These are phyloP conservation scores for Dasypus novemcinctus DNA, from an alignment of 2,113 vertebrate genomes.

Conservation along the genomic window DNA sequence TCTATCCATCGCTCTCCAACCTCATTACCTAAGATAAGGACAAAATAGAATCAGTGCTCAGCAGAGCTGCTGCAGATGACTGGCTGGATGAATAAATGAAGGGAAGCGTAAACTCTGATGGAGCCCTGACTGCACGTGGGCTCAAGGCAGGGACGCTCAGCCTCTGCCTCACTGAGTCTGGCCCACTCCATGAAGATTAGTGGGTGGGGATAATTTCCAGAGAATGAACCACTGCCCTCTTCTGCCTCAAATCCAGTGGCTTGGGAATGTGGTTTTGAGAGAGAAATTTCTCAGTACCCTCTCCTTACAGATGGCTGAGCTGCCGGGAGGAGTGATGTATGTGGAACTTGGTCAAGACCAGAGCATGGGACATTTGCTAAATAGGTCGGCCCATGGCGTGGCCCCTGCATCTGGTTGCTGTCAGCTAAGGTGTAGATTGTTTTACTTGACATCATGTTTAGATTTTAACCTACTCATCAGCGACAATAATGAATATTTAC, in stretches of 20 bases:
- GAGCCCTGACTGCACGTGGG: neutral
- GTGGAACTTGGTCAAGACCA: neutral
- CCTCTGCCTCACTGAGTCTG: too few relatives aligned
- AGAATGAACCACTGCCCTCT: neutral
- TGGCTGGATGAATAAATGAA: neutral
- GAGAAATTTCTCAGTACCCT: neutral
- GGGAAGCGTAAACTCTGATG: neutral
- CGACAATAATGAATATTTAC: neutral
- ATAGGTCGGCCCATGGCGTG: neutral
- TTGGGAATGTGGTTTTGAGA: neutral
- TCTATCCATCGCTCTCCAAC: too few relatives aligned
- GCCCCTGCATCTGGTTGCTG: neutral
- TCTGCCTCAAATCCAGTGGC: neutral
- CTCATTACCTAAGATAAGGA: neutral
- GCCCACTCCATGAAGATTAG: neutral
- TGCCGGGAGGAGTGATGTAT: neutral
- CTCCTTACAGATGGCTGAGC: neutral
- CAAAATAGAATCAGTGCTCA: neutral
- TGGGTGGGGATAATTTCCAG: neutral
- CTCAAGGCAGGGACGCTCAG: neutral
- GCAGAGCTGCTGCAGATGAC: neutral
- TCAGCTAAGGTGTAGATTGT: too few relatives aligned
- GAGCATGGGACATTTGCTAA: neutral
- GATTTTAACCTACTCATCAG: neutral
- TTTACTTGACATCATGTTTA: neutral